phyloP scores from a whole-genome alignment of 2,797 vertebrate species.

The Taenioides sp. region DNA sequence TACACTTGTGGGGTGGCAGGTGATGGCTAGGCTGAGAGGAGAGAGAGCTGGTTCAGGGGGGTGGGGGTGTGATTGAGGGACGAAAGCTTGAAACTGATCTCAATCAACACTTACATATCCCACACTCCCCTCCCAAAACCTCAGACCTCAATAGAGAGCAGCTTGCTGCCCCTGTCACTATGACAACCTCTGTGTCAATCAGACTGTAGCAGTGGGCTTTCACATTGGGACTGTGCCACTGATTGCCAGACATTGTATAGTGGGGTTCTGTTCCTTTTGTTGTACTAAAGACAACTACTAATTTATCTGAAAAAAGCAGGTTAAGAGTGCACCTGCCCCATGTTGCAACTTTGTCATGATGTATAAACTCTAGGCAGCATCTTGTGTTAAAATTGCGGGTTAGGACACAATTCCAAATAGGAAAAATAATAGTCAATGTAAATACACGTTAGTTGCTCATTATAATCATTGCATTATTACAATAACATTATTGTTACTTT shows the following conservation, averaged over 20 bases:
- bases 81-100: conserved; percentile 73
- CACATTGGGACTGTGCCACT: conserved; percentile 40
- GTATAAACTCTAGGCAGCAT: neutral
- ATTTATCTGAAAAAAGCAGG: conserved; percentile 21
- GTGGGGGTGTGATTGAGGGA: conserved; percentile 52
- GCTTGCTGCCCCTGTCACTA: conserved; percentile 67
- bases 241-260: conserved; percentile 33
- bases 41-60: conserved; percentile 41
- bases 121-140: conserved; percentile 35
- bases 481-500: neutral
- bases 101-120: conserved; percentile 71
- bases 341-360: conserved; percentile 11
- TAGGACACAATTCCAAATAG: neutral
- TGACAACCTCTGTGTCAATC: conserved; percentile 77
- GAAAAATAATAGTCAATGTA: neutral
- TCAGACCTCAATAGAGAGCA: conserved; percentile 65
- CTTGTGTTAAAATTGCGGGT: neutral
- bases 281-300: conserved; percentile 7
- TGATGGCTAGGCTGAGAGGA: conserved; percentile 70
- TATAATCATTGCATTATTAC: neutral
- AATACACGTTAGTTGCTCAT: neutral
- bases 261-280: conserved; percentile 22
- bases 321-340: conserved; percentile 20
- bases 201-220: conserved; percentile 46
- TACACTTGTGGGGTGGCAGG: conserved; percentile 74